Conservation (phyloP, 2,888 invertebrate species). For the Eubasilissa splendida region DNA sequence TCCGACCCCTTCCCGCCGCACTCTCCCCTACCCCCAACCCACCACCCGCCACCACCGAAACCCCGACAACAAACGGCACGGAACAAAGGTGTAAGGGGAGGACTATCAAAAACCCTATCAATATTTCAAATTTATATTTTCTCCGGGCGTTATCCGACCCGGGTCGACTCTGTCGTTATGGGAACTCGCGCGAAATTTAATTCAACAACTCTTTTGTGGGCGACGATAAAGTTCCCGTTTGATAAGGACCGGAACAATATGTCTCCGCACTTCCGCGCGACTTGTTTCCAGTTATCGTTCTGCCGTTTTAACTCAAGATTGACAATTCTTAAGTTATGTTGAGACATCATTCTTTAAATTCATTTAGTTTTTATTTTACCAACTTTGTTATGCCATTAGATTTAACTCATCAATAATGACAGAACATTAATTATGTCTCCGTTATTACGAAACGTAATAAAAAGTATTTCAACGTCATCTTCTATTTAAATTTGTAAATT, state of each 20-base stretch:
- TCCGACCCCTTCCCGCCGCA: conserved; percentile 57
- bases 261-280: conserved; percentile 2
- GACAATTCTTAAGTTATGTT: too few relatives aligned
- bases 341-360: too few relatives aligned
- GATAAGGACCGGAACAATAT: conserved; percentile 31
- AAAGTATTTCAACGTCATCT: too few relatives aligned
- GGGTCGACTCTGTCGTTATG: conserved; percentile 45
- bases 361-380: too few relatives aligned
- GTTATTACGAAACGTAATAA: too few relatives aligned
- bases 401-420: too few relatives aligned
- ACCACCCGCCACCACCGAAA: conserved; percentile 21
- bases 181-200: conserved; percentile 49
- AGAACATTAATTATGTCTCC: too few relatives aligned
- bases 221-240: conserved; percentile 26
- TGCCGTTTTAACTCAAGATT: not conserved
- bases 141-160: conserved; percentile 47
- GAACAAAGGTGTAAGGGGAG: conserved; percentile 40
- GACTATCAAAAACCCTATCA: conserved; percentile 57
- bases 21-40: conserved; percentile 56
- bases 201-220: conserved; percentile 45
- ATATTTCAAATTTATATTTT: conserved; percentile 58
- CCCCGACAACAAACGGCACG: conserved; percentile 40
- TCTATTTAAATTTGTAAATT: too few relatives aligned
- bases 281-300: conserved; percentile 23
- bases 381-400: too few relatives aligned